Evolutionary conservation across 2,797 vertebrate genomes (phyloP), one percentile per base, ranked within the genome.

Genomic region (Ammospiza maritima): DNA sequence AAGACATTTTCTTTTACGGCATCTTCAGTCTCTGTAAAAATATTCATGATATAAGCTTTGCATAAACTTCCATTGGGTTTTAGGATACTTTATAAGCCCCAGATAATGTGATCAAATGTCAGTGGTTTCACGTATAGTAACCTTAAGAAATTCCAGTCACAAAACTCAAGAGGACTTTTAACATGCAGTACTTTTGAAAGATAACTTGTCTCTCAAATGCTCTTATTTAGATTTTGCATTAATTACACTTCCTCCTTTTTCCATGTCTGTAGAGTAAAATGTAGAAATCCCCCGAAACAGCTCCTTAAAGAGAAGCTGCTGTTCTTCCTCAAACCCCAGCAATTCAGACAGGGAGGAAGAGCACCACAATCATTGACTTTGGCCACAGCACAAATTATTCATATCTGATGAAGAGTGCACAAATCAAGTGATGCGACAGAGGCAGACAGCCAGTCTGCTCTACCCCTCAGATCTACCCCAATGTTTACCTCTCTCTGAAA

Each of bases 401-500:
- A 57, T 10, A n/a, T 26, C 14, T 67, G 42, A 78, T 22, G 38
- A 90, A 75, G 71, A 66, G 4, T 30, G 44, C 21, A 16, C 15
- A 79, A 66, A 58, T 30, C 29, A 70, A 20, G 6, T 2, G 11
- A 53, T 1, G 6, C 32, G 18, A 34, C 20, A 70, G 48, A 91
- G 30, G 20, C 69, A 64, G n/a, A 19, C 1, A 7, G 20, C 16
- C 7, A 22, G 44, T 19, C 54, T 81, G 53, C 29, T 56, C 40
- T 47, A 13, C 12, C 27, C 15, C 40, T 38, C 25, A 60, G 27
- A 40, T 16, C 14, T 36, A 47, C 4, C 7, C 18, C 54, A 42
- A 11, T 1, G 11, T 11, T 38, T 1, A 3, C 3, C 10, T 45
- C 34, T 40, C 48, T n/a, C 67, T 3, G 0, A 16, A 60, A 53